Percentiles rank a stretch among this genome's conserved stretches.
Conservation (phyloP, 2,797 vertebrate genomes). For the Bradypodion ventrale region DNA sequence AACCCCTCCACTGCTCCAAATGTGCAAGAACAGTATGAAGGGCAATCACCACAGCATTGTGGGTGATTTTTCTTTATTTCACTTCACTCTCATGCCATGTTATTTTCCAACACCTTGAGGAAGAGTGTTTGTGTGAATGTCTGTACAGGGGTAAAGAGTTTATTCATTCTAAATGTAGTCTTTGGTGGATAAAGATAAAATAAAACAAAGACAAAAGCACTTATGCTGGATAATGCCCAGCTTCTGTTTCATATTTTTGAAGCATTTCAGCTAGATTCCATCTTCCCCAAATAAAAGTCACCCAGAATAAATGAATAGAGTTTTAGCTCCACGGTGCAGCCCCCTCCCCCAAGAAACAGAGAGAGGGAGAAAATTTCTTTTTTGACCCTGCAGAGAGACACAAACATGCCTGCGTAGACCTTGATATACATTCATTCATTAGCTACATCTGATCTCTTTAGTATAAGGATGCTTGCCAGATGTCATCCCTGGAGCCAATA, state of each 20-base stretch:
- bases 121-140: neutral
- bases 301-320: slow-evolving; percentile 12
- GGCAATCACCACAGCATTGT: too few species aligned
- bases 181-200: neutral
- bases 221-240: neutral
- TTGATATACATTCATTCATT: fast-evolving
- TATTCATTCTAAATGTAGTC: neutral
- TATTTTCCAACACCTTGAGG: neutral
- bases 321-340: neutral
- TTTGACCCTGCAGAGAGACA: fast-evolving
- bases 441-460: fast-evolving
- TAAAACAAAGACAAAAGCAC: neutral
- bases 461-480: neutral
- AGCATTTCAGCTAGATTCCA: neutral
- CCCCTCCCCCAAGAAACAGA: neutral
- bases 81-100: neutral
- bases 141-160: neutral
- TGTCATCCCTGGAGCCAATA: fast-evolving
- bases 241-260: neutral
- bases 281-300: neutral
- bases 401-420: neutral
- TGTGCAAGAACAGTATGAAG: too few species aligned
- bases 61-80: neutral
- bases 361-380: neutral
- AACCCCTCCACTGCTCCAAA: too few species aligned